phyloP scores from a whole-genome alignment of 1,140 invertebrate species.

The Anagrus nilaparvatae region DNA sequence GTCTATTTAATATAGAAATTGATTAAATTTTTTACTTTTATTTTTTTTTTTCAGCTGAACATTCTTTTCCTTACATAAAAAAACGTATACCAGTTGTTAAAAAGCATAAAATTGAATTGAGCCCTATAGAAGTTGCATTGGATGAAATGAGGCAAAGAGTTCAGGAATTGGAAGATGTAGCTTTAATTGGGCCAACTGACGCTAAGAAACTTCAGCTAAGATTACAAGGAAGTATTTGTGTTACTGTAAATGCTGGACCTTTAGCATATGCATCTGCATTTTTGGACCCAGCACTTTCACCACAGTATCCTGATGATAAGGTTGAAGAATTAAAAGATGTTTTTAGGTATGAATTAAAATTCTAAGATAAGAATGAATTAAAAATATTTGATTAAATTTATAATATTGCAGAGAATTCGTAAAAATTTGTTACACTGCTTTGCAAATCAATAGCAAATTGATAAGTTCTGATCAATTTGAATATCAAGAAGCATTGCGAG shows the following conservation, averaged over 20 bases:
- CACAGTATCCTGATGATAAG: slow-evolving; percentile 66
- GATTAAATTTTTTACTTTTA: slow-evolving; percentile 8
- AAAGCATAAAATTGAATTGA: slow-evolving; percentile 66
- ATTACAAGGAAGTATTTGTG: slow-evolving; percentile 81
- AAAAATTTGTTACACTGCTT: slow-evolving; percentile 72
- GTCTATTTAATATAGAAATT: slow-evolving; percentile 1
- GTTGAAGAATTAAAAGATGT: slow-evolving; percentile 76
- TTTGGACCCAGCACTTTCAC: slow-evolving; percentile 56
- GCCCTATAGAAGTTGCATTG: slow-evolving; percentile 88
- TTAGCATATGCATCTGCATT: slow-evolving; percentile 86
- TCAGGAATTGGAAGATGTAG: slow-evolving; percentile 74
- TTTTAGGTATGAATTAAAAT: slow-evolving; percentile 72
- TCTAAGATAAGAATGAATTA: background rate
- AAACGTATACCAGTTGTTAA: slow-evolving; percentile 71
- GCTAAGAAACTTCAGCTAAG: slow-evolving; percentile 82
- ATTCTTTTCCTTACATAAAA: slow-evolving; percentile 85
- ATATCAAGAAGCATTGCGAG: slow-evolving; percentile 76
- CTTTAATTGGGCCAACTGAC: slow-evolving; percentile 63
- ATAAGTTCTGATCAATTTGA: slow-evolving; percentile 78
- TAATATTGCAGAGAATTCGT: slow-evolving; percentile 65
- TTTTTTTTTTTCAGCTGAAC: slow-evolving; percentile 51
- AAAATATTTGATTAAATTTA: background rate
- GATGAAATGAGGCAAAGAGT: slow-evolving; percentile 84
- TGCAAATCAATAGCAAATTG: slow-evolving; percentile 77
- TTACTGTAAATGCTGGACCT: slow-evolving; percentile 92